Evolutionary conservation across 2,888 invertebrate species (phyloP).

Genomic region (Mylabris sibirica): DNA sequence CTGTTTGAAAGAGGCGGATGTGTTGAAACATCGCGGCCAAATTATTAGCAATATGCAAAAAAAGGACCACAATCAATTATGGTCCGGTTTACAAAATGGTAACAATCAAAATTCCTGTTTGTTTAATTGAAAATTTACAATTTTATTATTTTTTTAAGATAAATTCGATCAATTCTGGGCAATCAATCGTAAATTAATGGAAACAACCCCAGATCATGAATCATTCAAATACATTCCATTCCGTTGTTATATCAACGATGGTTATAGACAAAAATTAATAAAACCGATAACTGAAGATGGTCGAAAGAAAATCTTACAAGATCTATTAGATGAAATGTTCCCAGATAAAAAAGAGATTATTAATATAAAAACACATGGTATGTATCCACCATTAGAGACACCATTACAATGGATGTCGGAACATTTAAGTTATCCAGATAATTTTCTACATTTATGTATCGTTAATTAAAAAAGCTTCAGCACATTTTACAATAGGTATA

Average conservation of each 20-base stretch:
- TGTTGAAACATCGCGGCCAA: constrained; percentile 93
- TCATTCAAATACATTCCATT: constrained; percentile 90
- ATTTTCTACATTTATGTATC: constrained; percentile 90
- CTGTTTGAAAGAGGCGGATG: constrained; percentile 96
- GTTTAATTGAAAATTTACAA: no score
- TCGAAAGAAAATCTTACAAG: constrained; percentile 73
- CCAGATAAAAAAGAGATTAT: constrained; percentile 70
- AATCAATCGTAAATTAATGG: constrained; percentile 95
- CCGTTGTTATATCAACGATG: constrained; percentile 78
- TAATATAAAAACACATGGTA: constrained; percentile 86
- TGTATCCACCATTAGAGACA: constrained; percentile 84
- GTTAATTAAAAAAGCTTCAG: no score
- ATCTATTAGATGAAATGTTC: constrained; percentile 75
- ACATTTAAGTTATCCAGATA: constrained; percentile 97
- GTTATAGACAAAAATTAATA: constrained; percentile 77
- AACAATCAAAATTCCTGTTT: constrained; percentile 55
- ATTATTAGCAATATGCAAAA: constrained; percentile 92
- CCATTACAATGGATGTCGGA: constrained; percentile 97
- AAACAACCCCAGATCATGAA: constrained; percentile 78
- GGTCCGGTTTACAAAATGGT: constrained; percentile 95
- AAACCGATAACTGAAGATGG: constrained; percentile 80
- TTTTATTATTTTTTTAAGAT: no score
- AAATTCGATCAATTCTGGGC: constrained; percentile 99
- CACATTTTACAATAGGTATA: no score
- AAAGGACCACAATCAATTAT: constrained; percentile 95